phyloP scores from a whole-genome alignment of 1,140 invertebrate species.

The Drosophila seguyi region DNA sequence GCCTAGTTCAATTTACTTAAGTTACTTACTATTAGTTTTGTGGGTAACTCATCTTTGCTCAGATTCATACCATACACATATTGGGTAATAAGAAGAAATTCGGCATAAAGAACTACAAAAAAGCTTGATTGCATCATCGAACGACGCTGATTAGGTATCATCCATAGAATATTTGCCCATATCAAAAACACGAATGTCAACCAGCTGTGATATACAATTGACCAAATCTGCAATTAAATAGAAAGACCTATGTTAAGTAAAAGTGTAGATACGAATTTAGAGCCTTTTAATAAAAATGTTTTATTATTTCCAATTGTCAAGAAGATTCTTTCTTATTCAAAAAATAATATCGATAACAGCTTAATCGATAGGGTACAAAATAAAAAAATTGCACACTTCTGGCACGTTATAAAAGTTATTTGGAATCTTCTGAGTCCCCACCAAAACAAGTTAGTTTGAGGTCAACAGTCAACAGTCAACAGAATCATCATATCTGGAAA shows the following conservation, averaged over 20 bases:
- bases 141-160: slow-evolving; percentile 95
- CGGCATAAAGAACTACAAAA: slow-evolving; percentile 95
- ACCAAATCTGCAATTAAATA: slow-evolving; percentile 91
- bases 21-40: slow-evolving; percentile 65
- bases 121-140: slow-evolving; percentile 96
- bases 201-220: slow-evolving; percentile 99
- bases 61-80: slow-evolving; percentile 97
- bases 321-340: too few relatives aligned
- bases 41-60: slow-evolving; percentile 92
- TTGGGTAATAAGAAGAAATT: slow-evolving; percentile 93
- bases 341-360: too few relatives aligned
- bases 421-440: too few relatives aligned
- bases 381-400: too few relatives aligned
- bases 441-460: too few relatives aligned
- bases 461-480: too few relatives aligned
- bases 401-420: too few relatives aligned
- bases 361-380: too few relatives aligned
- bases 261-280: too few relatives aligned
- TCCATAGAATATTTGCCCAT: slow-evolving; percentile 97
- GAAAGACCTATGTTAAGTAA: not conserved
- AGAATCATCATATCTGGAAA: too few relatives aligned
- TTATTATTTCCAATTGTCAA: too few relatives aligned
- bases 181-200: slow-evolving; percentile 96
- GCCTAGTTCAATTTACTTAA: not conserved
- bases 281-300: too few relatives aligned